Evolutionary conservation across 35 echinoderm and acorn worm species (phyloP).

Genomic region (Diadema setosum): DNA sequence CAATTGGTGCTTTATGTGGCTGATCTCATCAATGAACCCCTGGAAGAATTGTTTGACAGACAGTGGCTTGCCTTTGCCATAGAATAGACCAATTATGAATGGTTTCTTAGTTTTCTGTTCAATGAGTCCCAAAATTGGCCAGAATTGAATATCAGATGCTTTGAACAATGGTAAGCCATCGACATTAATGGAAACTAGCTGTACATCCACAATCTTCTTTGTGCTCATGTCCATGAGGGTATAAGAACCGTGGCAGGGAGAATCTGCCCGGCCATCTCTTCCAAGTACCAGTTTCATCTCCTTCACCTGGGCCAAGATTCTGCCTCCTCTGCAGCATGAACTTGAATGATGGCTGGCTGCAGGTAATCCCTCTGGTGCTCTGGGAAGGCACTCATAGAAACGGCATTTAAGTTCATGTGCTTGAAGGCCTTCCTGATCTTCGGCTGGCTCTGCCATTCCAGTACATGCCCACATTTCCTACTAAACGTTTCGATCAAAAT

Average conservation of each 20-base stretch:
- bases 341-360: neutral
- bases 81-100: conserved; percentile 48
- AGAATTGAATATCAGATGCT: neutral
- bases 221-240: conserved; percentile 18
- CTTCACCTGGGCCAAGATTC: neutral
- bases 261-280: conserved; percentile 7
- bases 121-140: neutral
- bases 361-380: neutral
- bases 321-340: neutral
- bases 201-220: conserved; percentile 34
- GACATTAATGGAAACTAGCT: neutral
- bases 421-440: neutral
- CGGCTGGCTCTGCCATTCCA: no score
- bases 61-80: neutral
- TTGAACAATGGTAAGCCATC: conserved; percentile 17
- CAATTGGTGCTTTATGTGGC: neutral
- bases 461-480: no score
- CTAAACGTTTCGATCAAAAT: no score
- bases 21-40: conserved; percentile 12
- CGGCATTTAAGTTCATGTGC: neutral
- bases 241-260: conserved; percentile 22
- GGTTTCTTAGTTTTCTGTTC: neutral
- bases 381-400: neutral
- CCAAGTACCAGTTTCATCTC: neutral
- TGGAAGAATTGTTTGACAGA: conserved; percentile 14